These are phyloP conservation scores for Drosophila neotestacea DNA, from an alignment of 2,888 invertebrate genomes.

Conservation along the genomic window DNA sequence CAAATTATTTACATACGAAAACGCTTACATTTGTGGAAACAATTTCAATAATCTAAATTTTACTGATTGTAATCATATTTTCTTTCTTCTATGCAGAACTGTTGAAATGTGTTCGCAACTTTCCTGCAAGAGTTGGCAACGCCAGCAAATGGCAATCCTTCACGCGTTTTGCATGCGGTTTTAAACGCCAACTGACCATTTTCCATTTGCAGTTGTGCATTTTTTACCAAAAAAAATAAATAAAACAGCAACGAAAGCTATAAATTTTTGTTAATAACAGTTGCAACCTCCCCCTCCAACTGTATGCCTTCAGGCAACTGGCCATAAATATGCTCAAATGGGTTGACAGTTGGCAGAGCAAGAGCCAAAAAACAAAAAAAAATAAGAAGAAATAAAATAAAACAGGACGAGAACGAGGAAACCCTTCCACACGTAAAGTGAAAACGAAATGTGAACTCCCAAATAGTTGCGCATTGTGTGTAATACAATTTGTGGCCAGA, in stretches of 20 bases:
- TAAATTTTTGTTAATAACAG: slow-evolving; percentile 76
- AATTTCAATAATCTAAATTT: not conserved
- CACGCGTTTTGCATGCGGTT: slow-evolving; percentile 39
- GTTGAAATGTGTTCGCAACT: not conserved
- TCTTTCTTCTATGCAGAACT: not conserved
- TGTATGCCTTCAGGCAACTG: slow-evolving; percentile 58
- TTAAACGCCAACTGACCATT: slow-evolving; percentile 15
- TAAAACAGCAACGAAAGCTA: slow-evolving; percentile 42
- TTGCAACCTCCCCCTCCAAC: slow-evolving; percentile 51
- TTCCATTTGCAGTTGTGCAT: slow-evolving; percentile 14
- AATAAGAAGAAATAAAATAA: not conserved
- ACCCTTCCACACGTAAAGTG: slow-evolving; percentile 57
- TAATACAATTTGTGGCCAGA: slow-evolving; percentile 70
- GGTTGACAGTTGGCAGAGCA: slow-evolving; percentile 72
- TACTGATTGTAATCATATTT: not conserved
- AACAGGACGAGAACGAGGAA: slow-evolving; percentile 28
- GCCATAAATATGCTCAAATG: slow-evolving; percentile 73
- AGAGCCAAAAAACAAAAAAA: slow-evolving; percentile 16
- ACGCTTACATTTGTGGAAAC: not conserved
- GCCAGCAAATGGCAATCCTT: slow-evolving; percentile 9
- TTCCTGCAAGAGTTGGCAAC: slow-evolving; percentile 12
- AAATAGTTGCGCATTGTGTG: slow-evolving; percentile 66
- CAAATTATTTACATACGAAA: not conserved
- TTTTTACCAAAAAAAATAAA: slow-evolving; percentile 29
- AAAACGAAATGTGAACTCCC: slow-evolving; percentile 67